Conservation (phyloP, 1,140 invertebrate genomes). For the Drosophila lowei region DNA sequence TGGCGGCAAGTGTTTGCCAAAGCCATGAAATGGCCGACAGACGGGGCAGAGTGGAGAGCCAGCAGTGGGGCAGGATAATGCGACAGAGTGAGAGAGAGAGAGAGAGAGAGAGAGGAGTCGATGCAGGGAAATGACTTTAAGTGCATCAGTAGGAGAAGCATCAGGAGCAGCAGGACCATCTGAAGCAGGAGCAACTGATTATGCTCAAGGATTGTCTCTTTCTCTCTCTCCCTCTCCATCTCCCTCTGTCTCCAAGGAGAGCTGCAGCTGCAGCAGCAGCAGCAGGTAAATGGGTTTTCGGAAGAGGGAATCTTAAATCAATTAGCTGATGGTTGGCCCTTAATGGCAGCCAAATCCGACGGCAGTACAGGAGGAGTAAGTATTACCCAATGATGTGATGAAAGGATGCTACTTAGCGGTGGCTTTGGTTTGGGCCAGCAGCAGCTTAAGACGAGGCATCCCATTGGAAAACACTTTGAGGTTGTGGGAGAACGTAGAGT, state of each 20-base stretch:
- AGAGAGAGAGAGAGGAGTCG: too few species aligned
- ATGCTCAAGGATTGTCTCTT: constrained; percentile 60
- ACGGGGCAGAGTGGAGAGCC: constrained; percentile 2
- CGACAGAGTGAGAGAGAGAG: constrained; percentile 15
- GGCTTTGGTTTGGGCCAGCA: too few species aligned
- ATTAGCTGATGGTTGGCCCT: constrained; percentile 57
- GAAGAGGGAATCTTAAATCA: constrained; percentile 50
- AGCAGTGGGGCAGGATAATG: constrained; percentile 17
- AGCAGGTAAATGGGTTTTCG: constrained; percentile 47
- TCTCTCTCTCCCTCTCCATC: constrained; percentile 1
- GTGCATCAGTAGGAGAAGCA: constrained; percentile 57
- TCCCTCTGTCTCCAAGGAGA: neutral
- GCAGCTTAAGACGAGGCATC: too few species aligned
- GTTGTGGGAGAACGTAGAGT: neutral
- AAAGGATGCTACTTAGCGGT: constrained; percentile 1
- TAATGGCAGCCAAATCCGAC: constrained; percentile 2
- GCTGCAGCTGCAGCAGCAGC: neutral
- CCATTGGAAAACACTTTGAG: too few species aligned
- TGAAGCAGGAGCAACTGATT: constrained; percentile 55
- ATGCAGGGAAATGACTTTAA: constrained; percentile 67
- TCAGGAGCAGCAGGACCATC: constrained; percentile 3
- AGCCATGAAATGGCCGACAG: constrained; percentile 64
- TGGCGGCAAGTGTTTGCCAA: constrained; percentile 71
- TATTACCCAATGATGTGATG: constrained; percentile 31
- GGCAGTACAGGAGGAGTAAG: neutral